Base-by-base conservation (phyloP, 2,797 vertebrate genomes). In the Ciconia nigra region DNA sequence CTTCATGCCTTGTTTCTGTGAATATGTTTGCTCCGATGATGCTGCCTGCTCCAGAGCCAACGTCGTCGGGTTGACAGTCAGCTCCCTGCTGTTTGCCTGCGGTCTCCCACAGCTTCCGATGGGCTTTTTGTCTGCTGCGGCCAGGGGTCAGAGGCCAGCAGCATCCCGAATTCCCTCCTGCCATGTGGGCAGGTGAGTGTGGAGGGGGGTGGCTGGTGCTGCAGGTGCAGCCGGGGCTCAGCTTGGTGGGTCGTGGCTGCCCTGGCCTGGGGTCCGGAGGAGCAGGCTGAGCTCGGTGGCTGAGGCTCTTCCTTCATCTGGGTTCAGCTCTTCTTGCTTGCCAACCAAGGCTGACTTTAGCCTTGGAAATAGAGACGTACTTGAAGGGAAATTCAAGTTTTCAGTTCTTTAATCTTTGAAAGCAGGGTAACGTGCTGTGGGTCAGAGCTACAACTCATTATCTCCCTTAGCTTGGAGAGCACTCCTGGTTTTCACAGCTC, bases 1-100 rank as follows among this genome's bases (percentile, higher is more conserved):
- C 95, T 96, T 96, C 70, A 12, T 89, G 96, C 72, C 86, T 92
- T 85, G 80, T 95, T 97, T 96, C 93, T 92, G 80, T 97, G 98
- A 97, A 78, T 96, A 96, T 91, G 76, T 93, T 95, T 96, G 93
- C 61, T 95, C 96, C 15, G 49, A 4, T 55, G 94, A 83, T 83
- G 83, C 97, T 91, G 86, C 78, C 87, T 90, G 67, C n/a, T 93
- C 90, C 90, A 83, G 71, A 87, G 93, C 90, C 95, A 93, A 39
- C 22, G 42, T 94, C 22, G 42, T 94, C 92, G 82, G 90, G 80
- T 54, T 97, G 95, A 97, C 83, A 95, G 74, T 93, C 3, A 29
- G 86, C 91, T 97, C 93, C 87, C 95, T 63, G 89, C 81, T n/a
- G 37, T 95, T 96, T 97, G 81, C 57, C 92, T 97, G 0, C 3